A percentile compares a stretch with the other conserved stretches of the same genome.
Conservation (phyloP, 2,113 vertebrate genomes). For the Oncorhynchus clarkii region DNA sequence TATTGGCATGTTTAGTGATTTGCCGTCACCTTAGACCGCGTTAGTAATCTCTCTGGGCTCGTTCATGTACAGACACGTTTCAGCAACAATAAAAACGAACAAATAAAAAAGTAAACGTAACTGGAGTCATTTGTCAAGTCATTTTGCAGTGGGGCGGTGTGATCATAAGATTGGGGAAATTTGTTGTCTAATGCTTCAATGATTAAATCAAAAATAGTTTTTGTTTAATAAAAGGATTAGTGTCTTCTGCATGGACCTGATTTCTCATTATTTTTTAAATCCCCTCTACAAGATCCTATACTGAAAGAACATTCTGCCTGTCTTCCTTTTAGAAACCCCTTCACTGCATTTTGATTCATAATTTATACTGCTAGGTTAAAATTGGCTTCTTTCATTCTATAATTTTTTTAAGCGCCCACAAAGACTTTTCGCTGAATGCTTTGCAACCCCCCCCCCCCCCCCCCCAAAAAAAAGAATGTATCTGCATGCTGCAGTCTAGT, state of each 20-base stretch:
- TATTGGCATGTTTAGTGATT: slow-evolving; percentile 1
- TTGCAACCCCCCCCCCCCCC: neutral
- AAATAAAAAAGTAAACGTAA: neutral
- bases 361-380: slow-evolving; percentile 4
- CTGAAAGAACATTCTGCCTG: slow-evolving; percentile 17
- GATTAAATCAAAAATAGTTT: slow-evolving; percentile 29
- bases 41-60: neutral
- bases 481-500: neutral
- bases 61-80: neutral
- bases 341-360: slow-evolving; percentile 11
- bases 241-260: slow-evolving; percentile 11
- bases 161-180: slow-evolving; percentile 9
- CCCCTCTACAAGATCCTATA: slow-evolving; percentile 9
- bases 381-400: slow-evolving; percentile 1
- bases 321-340: neutral
- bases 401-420: neutral
- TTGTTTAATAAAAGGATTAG: slow-evolving; percentile 41
- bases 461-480: neutral
- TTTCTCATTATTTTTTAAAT: slow-evolving; percentile 32
- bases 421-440: neutral
- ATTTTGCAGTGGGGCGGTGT: neutral
- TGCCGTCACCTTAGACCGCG: neutral
- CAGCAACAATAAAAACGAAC: neutral
- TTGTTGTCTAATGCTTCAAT: slow-evolving; percentile 18
- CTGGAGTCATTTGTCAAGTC: slow-evolving; percentile 4